Base-by-base conservation (phyloP, 2,113 vertebrate genomes). In the Pachycephala philippinensis region DNA sequence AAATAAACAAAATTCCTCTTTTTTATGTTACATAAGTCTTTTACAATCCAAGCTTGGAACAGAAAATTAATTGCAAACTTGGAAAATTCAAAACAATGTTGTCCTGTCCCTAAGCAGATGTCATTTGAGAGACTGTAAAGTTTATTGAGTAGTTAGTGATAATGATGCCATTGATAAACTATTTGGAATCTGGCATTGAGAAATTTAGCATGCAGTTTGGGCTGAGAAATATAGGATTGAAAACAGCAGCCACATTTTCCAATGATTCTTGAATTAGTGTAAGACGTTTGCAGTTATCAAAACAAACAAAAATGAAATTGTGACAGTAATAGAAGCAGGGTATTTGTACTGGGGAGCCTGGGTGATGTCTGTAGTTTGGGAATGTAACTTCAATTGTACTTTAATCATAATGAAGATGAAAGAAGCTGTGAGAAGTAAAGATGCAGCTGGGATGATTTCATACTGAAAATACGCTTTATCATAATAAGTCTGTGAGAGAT, bases 121-220 rank as follows among this genome's bases (percentile, higher is more conserved):
- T 93, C 71, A 54, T 63, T 52, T 52, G 47, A 77, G 63, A 75
- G 28, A 52, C 19, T 54, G 59, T 35, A 86, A 91, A 59, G 22
- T 65, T 77, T 93, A 80, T 86, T 90, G 76, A 90, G 71, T 53
- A 83, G 39, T 77, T 89, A 42, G 61, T 64, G 75, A 74, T 86
- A 84, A 63, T 92, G 76, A 95, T 89, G 54, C 27, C 39, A 81
- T 84, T 60, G 80, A 78, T 89, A 78, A 95, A 92, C 33, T 90
- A 95, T 95, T 88, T 96, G 47, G 64, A 84, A 74, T 80, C 64
- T 66, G n/a, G 35, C 42, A 21, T 0, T 92, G 56, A 86, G 71
- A 93, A 81, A 84, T 74, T 53, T 76, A 91, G 49, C 42, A 5
- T 84, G 53, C 53, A 81, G 8, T 84, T 44, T 35, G 69, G 30